Base-by-base conservation (phyloP, 2,888 invertebrate genomes). In the Oligia strigilis region DNA sequence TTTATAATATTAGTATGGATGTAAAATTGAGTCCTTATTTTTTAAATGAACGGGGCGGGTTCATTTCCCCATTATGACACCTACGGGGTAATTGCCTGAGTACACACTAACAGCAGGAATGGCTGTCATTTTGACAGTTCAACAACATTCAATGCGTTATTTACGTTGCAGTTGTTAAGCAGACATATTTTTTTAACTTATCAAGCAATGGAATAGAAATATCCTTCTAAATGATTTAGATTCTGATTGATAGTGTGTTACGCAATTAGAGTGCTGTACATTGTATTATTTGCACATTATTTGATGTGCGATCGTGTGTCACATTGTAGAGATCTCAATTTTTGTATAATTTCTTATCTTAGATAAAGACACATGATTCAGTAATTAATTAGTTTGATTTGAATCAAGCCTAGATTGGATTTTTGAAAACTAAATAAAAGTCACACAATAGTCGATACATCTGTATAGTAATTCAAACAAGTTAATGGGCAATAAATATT, bases 401-500 rank as follows among this genome's bases (percentile, higher is more conserved):
- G n/a, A 58, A 58, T 58, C 17, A 58, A 58, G 17, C 55, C 5
- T 17, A 58, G 55, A 55, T 72, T 72, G 2, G 5, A 17, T 58
- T 17, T 58, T 40, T 58, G 3, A n/a, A 40, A 72, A 58, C 58
- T 11, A 17, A n/a, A 14, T 71, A 23, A 71, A 55, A 55, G 11
- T 29, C 8, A 52, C 36, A 40, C 29, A 60, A 40, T 62, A 46
- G 17, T 69, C 29, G 13, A 46, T 29, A 29, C 49, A 13, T 58
- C 36, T 19, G 29, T 71, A 23, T 13, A 58, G 6, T 29, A 29
- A 36, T 29, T 29, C 58, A 29, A 69, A 58, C 2, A 17, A n/a
- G 13, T 6, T 17, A 66, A 60, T 40, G 43, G 6, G 43, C 75
- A 11, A 73, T 84, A 55, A 74, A 78, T 76, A 76, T 81, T 77